These are phyloP conservation scores for Xanthia togata DNA, from an alignment of 2,888 invertebrate genomes.

Conservation along the genomic window DNA sequence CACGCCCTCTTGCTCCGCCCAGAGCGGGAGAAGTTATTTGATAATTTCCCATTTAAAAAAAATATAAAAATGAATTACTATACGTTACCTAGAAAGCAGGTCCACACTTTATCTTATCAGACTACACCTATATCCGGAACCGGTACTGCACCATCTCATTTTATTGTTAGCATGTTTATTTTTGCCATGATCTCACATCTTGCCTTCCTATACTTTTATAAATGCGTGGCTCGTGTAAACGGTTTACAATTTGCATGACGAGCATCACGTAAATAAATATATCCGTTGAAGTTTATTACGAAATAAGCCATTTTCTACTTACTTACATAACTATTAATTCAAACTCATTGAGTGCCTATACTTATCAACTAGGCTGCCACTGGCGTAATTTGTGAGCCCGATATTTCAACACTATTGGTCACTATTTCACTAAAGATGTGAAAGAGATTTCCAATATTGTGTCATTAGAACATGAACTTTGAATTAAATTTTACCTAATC, in stretches of 20 bases:
- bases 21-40: no score
- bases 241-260: conserved; percentile 60
- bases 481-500: conserved; percentile 3
- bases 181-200: conserved; percentile 12
- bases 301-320: conserved; percentile 46
- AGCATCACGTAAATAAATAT: conserved; percentile 54
- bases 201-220: conserved; percentile 51
- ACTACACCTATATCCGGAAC: conserved; percentile 37
- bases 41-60: no score
- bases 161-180: conserved; percentile 4
- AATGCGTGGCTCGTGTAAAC: conserved; percentile 32
- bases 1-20: no score
- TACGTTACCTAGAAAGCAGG: conserved; percentile 40
- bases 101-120: conserved; percentile 33
- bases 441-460: conserved; percentile 14
- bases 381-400: conserved; percentile 29
- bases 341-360: conserved; percentile 20
- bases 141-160: conserved; percentile 2
- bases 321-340: conserved; percentile 37
- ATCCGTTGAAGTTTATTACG: conserved; percentile 59
- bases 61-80: no score
- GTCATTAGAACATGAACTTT: conserved; percentile 14
- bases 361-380: conserved; percentile 9
- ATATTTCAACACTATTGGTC: conserved; percentile 33
- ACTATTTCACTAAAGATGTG: conserved; percentile 17